Percentiles rank a stretch among this genome's conserved stretches.
phyloP scores from a whole-genome alignment of 2,888 invertebrate genomes.

The Sinhomidia bicolor region DNA sequence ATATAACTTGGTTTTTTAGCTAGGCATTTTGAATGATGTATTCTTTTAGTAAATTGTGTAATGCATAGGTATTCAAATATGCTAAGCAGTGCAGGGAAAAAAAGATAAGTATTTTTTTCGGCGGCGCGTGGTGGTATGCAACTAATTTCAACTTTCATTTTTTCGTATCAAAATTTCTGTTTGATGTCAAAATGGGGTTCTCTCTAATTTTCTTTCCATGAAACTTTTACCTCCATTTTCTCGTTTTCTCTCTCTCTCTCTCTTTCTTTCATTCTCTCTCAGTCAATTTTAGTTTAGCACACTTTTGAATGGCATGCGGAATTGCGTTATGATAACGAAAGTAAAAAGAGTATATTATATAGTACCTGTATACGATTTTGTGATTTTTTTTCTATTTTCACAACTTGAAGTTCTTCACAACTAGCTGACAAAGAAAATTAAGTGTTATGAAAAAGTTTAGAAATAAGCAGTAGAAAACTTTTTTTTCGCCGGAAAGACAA shows the following conservation, averaged over 20 bases:
- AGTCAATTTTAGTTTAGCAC: not conserved
- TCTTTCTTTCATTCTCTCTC: not conserved
- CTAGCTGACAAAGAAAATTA: slow-evolving; percentile 51
- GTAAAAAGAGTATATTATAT: too few species aligned
- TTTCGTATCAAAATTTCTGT: not conserved
- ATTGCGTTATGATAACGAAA: too few species aligned
- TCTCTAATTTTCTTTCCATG: not conserved
- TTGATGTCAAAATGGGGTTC: slow-evolving; percentile 16
- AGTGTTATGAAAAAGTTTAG: slow-evolving; percentile 51
- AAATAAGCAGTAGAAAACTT: slow-evolving; percentile 12
- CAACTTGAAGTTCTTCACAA: not conserved
- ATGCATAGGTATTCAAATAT: not conserved
- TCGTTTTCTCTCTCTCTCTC: not conserved
- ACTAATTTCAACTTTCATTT: not conserved
- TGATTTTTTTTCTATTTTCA: slow-evolving; percentile 27
- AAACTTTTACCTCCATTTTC: slow-evolving; percentile 5
- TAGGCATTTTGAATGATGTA: not conserved
- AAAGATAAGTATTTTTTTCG: not conserved
- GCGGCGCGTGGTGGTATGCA: not conserved
- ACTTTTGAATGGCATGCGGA: too few species aligned
- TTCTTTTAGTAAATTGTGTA: not conserved
- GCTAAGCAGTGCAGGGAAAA: not conserved
- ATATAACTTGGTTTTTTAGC: not conserved
- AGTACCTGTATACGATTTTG: not conserved
- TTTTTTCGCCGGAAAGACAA: not conserved